These are phyloP conservation scores for Mobula hypostoma DNA, from an alignment of 2,113 vertebrate species.

Conservation along the genomic window DNA sequence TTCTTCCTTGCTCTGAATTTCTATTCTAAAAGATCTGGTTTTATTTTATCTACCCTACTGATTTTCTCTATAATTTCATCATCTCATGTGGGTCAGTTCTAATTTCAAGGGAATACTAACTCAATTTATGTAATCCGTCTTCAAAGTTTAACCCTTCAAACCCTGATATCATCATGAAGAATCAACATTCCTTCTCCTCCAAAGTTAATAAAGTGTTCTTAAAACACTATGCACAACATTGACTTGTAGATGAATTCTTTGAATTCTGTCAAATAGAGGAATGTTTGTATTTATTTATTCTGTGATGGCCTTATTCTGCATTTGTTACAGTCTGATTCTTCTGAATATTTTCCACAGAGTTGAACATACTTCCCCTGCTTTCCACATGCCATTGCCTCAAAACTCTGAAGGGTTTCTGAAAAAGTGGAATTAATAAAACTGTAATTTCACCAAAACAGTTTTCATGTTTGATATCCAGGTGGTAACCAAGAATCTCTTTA, in stretches of 20 bases:
- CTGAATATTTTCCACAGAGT: neutral
- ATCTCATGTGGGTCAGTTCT: neutral
- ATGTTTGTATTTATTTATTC: neutral
- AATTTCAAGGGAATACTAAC: neutral
- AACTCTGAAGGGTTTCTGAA: neutral
- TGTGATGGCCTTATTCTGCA: neutral
- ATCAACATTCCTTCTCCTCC: neutral
- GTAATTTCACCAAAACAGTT: neutral
- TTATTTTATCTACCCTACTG: neutral
- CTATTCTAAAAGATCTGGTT: neutral
- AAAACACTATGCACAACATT: neutral
- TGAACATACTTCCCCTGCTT: neutral
- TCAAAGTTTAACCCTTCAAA: neutral
- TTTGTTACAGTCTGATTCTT: constrained; percentile 8
- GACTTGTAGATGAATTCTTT: neutral
- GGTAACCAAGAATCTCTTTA: neutral
- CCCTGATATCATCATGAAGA: neutral
- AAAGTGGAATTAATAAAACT: neutral
- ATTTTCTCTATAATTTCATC: neutral
- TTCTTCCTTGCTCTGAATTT: neutral
- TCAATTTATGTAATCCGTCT: neutral
- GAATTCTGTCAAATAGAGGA: neutral
- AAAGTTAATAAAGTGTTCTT: neutral
- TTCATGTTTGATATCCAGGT: neutral
- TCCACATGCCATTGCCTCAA: neutral